Percentiles rank a stretch among this genome's conserved stretches.
phyloP scores from a whole-genome alignment of 2,888 invertebrate genomes.

The Synanthedon vespiformis region DNA sequence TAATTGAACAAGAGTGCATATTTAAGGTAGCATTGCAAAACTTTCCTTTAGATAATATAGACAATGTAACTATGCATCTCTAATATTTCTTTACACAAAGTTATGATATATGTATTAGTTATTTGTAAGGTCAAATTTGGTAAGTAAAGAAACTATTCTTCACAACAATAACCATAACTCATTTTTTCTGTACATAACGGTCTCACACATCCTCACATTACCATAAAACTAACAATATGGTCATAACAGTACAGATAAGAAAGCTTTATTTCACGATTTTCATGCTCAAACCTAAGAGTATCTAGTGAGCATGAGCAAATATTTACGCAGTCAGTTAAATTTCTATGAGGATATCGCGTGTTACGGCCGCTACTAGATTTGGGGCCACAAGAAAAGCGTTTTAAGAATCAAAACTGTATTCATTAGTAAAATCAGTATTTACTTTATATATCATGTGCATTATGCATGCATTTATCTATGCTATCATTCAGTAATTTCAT shows the following conservation, averaged over 20 bases:
- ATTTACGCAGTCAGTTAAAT: conserved; percentile 12
- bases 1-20: too few species aligned
- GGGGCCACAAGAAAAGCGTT: neutral
- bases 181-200: neutral
- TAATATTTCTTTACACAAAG: too few species aligned
- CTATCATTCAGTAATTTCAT: too few species aligned
- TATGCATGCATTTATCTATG: too few species aligned
- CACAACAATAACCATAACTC: conserved; percentile 6
- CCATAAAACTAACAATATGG: neutral
- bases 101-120: too few species aligned
- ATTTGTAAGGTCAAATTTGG: too few species aligned
- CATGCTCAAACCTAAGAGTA: conserved; percentile 8
- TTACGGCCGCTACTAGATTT: conserved; percentile 1
- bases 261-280: conserved; percentile 8
- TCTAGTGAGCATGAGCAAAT: conserved; percentile 10
- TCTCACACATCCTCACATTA: neutral
- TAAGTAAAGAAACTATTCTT: neutral
- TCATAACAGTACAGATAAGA: neutral
- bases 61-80: too few species aligned
- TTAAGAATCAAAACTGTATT: neutral
- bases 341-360: conserved; percentile 12
- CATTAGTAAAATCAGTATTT: too few species aligned
- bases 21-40: too few species aligned
- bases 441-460: too few species aligned
- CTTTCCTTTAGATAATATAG: too few species aligned